Base-by-base conservation (phyloP, 1,140 invertebrate genomes). In the Macrosteles quadrilineatus region DNA sequence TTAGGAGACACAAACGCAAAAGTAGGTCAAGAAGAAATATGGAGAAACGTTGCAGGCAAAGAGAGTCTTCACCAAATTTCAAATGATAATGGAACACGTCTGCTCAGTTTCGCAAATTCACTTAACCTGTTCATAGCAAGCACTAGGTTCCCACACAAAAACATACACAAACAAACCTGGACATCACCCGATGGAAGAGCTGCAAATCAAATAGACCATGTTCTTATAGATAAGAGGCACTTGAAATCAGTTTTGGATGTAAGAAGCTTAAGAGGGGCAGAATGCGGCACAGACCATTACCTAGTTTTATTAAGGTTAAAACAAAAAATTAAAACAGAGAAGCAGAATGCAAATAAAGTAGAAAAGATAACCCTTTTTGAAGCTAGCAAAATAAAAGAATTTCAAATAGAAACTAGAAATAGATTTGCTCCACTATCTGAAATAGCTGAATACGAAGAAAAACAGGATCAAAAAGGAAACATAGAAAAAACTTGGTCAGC, bases 11-110 rank as follows among this genome's bases (percentile, higher is more conserved):
- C 40, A 36, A 74, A 73, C 40, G 67, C 72, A 17, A 72, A 72
- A 69, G 31, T 69, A 11, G 70, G 70, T 2, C 36, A 31, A 47
- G 70, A 73, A 67, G 53, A 66, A 11, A 17, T 23, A 40, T 68
- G 47, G 53, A 53, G 55, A 81, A 67, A 63, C 78, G 75, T 62
- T 71, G 73, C 72, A n/a, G n/a, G n/a, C n/a, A n/a, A n/a, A n/a
- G n/a, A n/a, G n/a, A n/a, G n/a, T n/a, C n/a, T n/a, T n/a, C n/a
- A n/a, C n/a, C n/a, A n/a, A n/a, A n/a, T n/a, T n/a, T 40, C 67
- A 12, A 74, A 71, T 67, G 72, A 72, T 29, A 75, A 75, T 72
- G 74, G 70, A 3, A 19, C 57, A 30, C 63, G 68, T 45, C 63
- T 75, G 19, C 59, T 71, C 9, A 63, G 70, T 25, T 71, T 78